phyloP scores from a whole-genome alignment of 1,140 invertebrate species.

The Plutomurus gul region DNA sequence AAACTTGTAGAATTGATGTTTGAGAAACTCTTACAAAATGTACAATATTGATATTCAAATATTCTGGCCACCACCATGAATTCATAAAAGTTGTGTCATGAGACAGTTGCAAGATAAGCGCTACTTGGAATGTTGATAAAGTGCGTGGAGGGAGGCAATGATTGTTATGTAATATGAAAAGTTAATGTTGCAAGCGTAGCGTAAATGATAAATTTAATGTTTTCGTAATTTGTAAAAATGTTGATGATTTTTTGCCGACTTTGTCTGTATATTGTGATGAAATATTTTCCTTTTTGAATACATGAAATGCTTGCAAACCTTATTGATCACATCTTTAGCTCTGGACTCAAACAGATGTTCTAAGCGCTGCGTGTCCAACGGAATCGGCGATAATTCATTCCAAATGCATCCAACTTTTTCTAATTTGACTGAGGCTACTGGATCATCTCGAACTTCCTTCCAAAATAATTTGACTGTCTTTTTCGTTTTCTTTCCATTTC shows the following conservation, averaged over 20 bases:
- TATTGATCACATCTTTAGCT: slow-evolving; percentile 91
- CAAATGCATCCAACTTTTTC: slow-evolving; percentile 82
- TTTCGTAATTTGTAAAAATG: not conserved
- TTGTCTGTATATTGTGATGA: not conserved
- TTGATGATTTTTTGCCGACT: not conserved
- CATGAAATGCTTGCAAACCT: slow-evolving; percentile 67
- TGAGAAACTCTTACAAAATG: too few species aligned
- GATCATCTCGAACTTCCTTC: slow-evolving; percentile 90
- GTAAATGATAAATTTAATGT: not conserved
- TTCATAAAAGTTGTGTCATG: slow-evolving; percentile 2
- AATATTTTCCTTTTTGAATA: not conserved
- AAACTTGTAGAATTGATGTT: too few species aligned
- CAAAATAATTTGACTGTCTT: slow-evolving; percentile 99
- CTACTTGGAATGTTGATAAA: slow-evolving; percentile 2
- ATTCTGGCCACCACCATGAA: not conserved
- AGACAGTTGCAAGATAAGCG: not conserved
- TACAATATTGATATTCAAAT: too few species aligned
- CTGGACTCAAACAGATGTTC: slow-evolving; percentile 97
- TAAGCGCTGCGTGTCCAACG: slow-evolving; percentile 88
- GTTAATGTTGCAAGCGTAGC: slow-evolving; percentile 20
- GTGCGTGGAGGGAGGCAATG: slow-evolving; percentile 17
- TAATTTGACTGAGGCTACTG: slow-evolving; percentile 68
- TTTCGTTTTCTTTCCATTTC: slow-evolving; percentile 77
- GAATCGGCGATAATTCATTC: slow-evolving; percentile 85
- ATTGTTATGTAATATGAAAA: slow-evolving; percentile 4